Percentiles rank a stretch among this genome's conserved stretches.
Conservation (phyloP, 2,113 vertebrate genomes). For the Proteles cristata region DNA sequence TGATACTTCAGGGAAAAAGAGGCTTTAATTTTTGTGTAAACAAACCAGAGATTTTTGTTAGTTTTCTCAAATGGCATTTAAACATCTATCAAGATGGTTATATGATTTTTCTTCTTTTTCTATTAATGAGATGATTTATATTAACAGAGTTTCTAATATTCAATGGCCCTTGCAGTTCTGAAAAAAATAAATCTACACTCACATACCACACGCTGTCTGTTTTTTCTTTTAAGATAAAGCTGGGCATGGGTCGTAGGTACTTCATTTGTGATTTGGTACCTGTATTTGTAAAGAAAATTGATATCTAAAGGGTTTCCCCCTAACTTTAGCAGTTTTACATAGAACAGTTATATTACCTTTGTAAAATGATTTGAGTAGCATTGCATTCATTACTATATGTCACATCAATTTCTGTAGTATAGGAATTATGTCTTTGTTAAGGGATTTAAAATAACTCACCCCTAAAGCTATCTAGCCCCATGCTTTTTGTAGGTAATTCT, state of each 20-base stretch:
- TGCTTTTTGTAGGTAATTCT: slow-evolving; percentile 19
- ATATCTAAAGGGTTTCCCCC: not conserved
- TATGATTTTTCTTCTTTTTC: slow-evolving; percentile 48
- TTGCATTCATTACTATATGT: not conserved
- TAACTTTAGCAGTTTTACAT: not conserved
- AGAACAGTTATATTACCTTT: slow-evolving; percentile 7
- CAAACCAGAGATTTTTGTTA: not conserved
- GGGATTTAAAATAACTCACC: slow-evolving; percentile 47
- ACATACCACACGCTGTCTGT: not conserved
- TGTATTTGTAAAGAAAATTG: slow-evolving; percentile 46
- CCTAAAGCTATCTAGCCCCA: not conserved
- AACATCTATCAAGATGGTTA: not conserved
- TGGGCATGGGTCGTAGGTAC: not conserved
- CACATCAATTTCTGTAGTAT: not conserved
- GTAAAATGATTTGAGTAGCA: not conserved
- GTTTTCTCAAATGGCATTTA: slow-evolving; percentile 29
- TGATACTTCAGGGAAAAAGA: not conserved
- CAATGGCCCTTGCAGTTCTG: not conserved
- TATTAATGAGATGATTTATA: slow-evolving; percentile 18
- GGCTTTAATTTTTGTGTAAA: slow-evolving; percentile 26
- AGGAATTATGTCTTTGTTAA: slow-evolving; percentile 37
- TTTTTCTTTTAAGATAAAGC: not conserved
- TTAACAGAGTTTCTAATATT: slow-evolving; percentile 25
- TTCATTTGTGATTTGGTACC: not conserved
- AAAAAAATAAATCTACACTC: slow-evolving; percentile 19